Evolutionary conservation across 2,797 vertebrate genomes (phyloP), one percentile per base, ranked within the genome.

Genomic region (Orestias chungarensis): DNA sequence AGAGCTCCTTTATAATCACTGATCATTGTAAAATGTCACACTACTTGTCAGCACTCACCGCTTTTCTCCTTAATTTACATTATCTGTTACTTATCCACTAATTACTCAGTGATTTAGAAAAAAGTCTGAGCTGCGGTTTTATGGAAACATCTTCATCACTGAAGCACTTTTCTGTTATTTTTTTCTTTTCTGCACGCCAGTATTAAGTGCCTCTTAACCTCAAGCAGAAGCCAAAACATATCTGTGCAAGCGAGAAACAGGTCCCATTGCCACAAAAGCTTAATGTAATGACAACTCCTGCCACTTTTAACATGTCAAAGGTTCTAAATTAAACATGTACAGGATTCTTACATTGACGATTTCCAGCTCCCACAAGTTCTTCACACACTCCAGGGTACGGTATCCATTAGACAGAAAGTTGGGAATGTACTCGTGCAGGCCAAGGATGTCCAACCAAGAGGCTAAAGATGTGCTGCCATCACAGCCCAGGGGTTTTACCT

Each of bases 291-390:
- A 9, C 20, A 62, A 10, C 12, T 50, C 3, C 8, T 14, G 10
- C 25, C 23, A 40, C 35, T 62, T n/a, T n/a, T 25, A 62, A 62
- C 35, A 40, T 25, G 33, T 14, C n/a, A 62, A 62, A 62, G 23
- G 25, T 62, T 25, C 25, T 40, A 42, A 62, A 15, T 18, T 50
- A 31, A 61, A 12, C 27, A 25, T 64, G 50, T 49, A 65, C 9
- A 7, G 20, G 23, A 18, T 40, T 76, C 96, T 96, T 93, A 99
- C 98, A 0, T 99, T 99, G 67, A 99, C 95, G 27, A 99, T 96
- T 92, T 99, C 98, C 69, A 99, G 94, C 91, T 99, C 98, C 98
- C 98, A 99, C 87, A 99, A 95, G 93, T 97, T 99, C 90, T 97
- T 98, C 69, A 99, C 97, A 82, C 96, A 96, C 91, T 99, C 97